Evolutionary conservation across 2,113 vertebrate species (phyloP), one percentile per base, ranked within the genome.

Genomic region (Pipra filicauda): DNA sequence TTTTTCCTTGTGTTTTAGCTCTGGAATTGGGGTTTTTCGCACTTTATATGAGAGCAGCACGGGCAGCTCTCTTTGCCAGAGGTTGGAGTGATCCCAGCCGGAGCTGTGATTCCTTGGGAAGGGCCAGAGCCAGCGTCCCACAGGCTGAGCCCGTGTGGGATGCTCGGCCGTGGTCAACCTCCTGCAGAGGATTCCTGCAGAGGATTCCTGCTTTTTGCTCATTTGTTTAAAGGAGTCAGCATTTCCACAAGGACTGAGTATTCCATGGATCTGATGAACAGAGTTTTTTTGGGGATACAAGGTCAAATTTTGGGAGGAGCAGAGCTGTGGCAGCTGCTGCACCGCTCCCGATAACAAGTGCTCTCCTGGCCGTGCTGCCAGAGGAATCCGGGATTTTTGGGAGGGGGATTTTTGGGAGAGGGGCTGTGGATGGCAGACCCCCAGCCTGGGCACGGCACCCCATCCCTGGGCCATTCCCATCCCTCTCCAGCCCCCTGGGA

Each of bases 71-170:
- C 9, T 11, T 46, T 64, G 37, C 46, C 59, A 62, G 35, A 39
- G 59, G 59, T 12, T 0, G 7, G 5, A 22, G 30, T 0, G 35
- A 61, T 48, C 44, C 12, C 3, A 12, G 11, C 6, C 0, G 2
- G 62, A 87, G 70, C 54, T 5, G 44, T 13, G 37, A 41, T 19
- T 55, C 46, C 57, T 11, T 2, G 11, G 73, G 43, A 49, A 48
- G 49, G 61, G 1, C 3, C 35, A 28, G 51, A 52, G 26, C 49
- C 49, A 15, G 49, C 26, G 9, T 27, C 26, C 51, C 15, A 52
- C 51, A 16, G 51, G 51, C 51, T 52, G 51, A 27, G 52, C 62
- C 5, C 1, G 1, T 37, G 0, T 0, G 33, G 71, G 72, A 85
- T 28, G 37, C 91, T 54, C 8, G 0, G 16, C 52, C 8, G 0